Base-by-base conservation (phyloP, 2,797 vertebrate genomes). In the Hirundo rustica region DNA sequence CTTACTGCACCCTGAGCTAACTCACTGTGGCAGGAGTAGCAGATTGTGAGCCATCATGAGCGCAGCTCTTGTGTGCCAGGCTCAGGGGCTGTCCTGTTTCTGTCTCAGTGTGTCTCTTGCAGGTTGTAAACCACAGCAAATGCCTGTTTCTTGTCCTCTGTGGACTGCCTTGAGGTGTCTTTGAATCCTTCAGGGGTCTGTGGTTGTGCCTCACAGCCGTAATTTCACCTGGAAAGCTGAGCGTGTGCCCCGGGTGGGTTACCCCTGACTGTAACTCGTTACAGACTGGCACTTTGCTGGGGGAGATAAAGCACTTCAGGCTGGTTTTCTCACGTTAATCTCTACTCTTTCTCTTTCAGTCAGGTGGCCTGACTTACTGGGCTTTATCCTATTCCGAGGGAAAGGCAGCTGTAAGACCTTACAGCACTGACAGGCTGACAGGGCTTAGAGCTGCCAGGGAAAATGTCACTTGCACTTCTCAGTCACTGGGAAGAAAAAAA, bases 1-100 rank as follows among this genome's bases (percentile, higher is more conserved):
- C 83, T 64, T n/a, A 1, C 66, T 90, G 95, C 72, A 34, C 84
- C 76, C 76, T 88, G 92, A 92, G 91, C 44, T n/a, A 94, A 93
- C 66, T 86, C 76, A 14, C 2, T 2, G 80, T 95, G 91, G 89
- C 95, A 96, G 66, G 44, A 68, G 79, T 7, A 79, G 66, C 95
- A 95, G 95, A 93, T 94, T 96, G 95, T 81, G 91, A 91, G 64
- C 82, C 79, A 72, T 88, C 72, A 5, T 45, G 79, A 89, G 92
- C 87, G 32, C 16, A 16, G 88, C 78, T 89, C 84, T 8, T 9
- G 72, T 71, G 78, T 16, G 48, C 86, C 85, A 73, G 89, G 48
- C 85, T 89, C 51, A 30, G 10, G 89, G 83, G 70, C 91, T 81
- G 76, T 51, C 87, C 92, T 89, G 72, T 75, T 61, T 82, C 92